Conservation (phyloP, 2,888 invertebrate genomes). For the Oxycera nigricornis region DNA sequence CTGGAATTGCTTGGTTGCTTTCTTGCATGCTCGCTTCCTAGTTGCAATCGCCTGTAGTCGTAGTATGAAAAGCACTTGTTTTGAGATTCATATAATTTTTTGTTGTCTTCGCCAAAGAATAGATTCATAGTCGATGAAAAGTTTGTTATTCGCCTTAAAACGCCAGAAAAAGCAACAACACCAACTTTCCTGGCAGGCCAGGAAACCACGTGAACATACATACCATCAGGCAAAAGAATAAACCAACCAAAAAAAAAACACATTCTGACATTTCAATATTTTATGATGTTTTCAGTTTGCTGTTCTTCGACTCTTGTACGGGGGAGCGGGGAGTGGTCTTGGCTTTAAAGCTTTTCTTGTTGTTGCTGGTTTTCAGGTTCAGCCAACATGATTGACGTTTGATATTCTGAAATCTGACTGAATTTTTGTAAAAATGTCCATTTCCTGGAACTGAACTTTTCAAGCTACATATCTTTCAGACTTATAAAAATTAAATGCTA, state of each 20-base stretch:
- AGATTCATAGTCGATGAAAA: neutral
- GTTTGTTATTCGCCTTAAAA: neutral
- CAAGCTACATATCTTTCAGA: too few species aligned
- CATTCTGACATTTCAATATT: slow-evolving; percentile 11
- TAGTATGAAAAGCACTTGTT: slow-evolving; percentile 28
- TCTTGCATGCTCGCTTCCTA: slow-evolving; percentile 8
- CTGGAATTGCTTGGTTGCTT: neutral
- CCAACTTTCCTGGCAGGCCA: too few species aligned
- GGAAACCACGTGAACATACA: too few species aligned
- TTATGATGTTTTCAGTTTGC: slow-evolving; percentile 23
- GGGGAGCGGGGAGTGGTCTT: too few species aligned
- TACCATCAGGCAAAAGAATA: neutral
- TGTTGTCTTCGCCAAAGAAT: neutral
- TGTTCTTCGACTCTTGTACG: too few species aligned
- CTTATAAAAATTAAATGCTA: too few species aligned
- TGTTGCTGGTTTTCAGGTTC: neutral
- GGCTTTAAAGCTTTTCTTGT: too few species aligned
- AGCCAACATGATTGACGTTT: too few species aligned
- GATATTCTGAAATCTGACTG: too few species aligned
- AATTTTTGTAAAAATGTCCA: too few species aligned
- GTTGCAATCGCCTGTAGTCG: slow-evolving; percentile 15
- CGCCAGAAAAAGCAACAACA: neutral
- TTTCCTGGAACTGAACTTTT: too few species aligned
- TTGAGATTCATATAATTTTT: slow-evolving; percentile 14
- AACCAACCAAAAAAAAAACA: neutral